phyloP scores from a whole-genome alignment of 1,140 invertebrate species.

The Drosophila pachea region DNA sequence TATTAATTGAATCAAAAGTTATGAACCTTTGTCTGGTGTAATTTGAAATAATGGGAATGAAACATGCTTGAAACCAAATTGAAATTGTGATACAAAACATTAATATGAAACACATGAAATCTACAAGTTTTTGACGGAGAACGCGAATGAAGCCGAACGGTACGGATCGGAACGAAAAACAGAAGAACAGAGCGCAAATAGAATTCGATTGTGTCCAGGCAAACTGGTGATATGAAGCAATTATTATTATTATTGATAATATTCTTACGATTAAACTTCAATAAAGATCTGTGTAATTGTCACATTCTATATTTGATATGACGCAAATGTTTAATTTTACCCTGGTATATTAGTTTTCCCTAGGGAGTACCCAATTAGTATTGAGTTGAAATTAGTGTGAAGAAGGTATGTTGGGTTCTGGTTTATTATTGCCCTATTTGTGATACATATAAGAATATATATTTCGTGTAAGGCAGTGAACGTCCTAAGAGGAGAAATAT shows the following conservation, averaged over 20 bases:
- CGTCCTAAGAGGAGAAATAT: conserved; percentile 44
- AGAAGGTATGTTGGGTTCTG: neutral
- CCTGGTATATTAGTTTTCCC: too few species aligned
- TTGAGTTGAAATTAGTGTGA: too few species aligned
- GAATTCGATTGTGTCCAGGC: conserved; percentile 41
- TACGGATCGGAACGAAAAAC: neutral
- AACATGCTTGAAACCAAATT: conserved; percentile 30
- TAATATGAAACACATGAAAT: conserved; percentile 8
- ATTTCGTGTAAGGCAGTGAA: conserved; percentile 26
- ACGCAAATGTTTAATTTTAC: conserved; percentile 53
- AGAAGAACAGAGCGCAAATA: conserved; percentile 2
- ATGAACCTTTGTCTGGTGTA: neutral
- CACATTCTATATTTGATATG: conserved; percentile 47
- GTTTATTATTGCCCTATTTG: conserved; percentile 29
- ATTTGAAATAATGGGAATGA: neutral
- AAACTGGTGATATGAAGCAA: conserved; percentile 70
- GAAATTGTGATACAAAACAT: conserved; percentile 30
- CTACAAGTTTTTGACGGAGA: neutral
- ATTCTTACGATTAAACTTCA: conserved; percentile 42
- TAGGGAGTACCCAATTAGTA: too few species aligned
- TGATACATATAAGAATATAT: conserved; percentile 43
- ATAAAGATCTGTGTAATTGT: conserved; percentile 42
- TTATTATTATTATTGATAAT: conserved; percentile 46
- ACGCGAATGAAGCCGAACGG: neutral
- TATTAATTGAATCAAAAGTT: conserved; percentile 10